phyloP scores from a whole-genome alignment of 2,797 vertebrate genomes.

The Crypturellus tataupa region DNA sequence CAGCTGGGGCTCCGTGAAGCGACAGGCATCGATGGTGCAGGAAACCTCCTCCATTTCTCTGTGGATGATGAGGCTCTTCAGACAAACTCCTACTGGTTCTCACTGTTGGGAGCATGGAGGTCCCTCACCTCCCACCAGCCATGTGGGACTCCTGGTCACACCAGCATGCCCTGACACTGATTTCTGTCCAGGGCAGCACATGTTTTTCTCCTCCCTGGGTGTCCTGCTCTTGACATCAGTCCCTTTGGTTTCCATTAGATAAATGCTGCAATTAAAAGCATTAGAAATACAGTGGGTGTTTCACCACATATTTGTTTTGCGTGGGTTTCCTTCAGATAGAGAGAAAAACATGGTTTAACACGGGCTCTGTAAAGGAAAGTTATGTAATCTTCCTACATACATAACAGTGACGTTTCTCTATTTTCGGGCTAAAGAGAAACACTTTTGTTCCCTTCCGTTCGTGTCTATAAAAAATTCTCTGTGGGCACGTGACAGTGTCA shows the following conservation, averaged over 20 bases:
- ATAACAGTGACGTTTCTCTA: background rate
- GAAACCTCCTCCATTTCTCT: background rate
- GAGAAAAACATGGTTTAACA: background rate
- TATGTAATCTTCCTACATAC: background rate
- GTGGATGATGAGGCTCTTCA: too few relatives aligned
- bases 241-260: background rate
- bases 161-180: background rate
- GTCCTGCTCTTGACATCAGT: background rate
- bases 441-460: background rate
- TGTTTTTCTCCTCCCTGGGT: background rate
- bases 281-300: background rate
- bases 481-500: background rate
- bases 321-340: background rate
- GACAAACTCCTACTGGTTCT: background rate
- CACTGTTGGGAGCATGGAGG: background rate
- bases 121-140: background rate
- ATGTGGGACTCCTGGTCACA: background rate
- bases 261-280: background rate
- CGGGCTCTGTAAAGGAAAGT: background rate
- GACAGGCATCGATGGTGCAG: background rate
- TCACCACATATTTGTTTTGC: background rate
- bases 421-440: slow-evolving; percentile 25
- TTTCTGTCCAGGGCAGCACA: background rate
- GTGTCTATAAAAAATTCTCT: background rate
- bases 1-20: background rate